A percentile compares a stretch with the other conserved stretches of the same genome.
phyloP scores from a whole-genome alignment of 53 echinoderm and acorn worm species.

The Zoroaster sp. region DNA sequence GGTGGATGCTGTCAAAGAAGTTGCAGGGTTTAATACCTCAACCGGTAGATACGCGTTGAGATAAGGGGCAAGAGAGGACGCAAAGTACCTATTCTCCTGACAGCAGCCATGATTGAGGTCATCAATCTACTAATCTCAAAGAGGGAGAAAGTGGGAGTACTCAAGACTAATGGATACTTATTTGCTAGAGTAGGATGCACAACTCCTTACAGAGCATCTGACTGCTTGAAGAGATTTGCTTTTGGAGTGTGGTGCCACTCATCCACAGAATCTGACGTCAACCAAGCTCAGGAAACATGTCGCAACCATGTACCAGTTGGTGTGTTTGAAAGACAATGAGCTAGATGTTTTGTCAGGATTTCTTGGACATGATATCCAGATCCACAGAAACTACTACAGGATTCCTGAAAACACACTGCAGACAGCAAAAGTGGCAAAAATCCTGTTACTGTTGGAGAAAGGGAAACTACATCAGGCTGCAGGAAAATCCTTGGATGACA shows the following conservation, averaged over 20 bases:
- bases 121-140: neutral
- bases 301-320: slow-evolving; percentile 62
- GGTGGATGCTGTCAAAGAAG: slow-evolving; percentile 46
- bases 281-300: slow-evolving; percentile 69
- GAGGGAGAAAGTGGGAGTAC: slow-evolving; percentile 6
- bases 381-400: slow-evolving; percentile 60
- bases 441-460: slow-evolving; percentile 63
- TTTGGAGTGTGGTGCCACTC: neutral
- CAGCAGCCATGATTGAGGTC: neutral
- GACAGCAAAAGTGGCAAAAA: slow-evolving; percentile 54
- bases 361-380: slow-evolving; percentile 57
- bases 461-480: slow-evolving; percentile 53
- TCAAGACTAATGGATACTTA: neutral
- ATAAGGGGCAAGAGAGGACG: slow-evolving; percentile 63
- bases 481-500: slow-evolving; percentile 58
- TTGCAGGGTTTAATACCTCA: slow-evolving; percentile 42
- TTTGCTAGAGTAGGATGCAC: slow-evolving; percentile 39
- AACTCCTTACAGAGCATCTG: slow-evolving; percentile 45
- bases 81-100: slow-evolving; percentile 60
- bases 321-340: slow-evolving; percentile 66
- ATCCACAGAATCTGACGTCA: slow-evolving; percentile 63
- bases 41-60: slow-evolving; percentile 35
- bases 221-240: slow-evolving; percentile 43
- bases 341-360: slow-evolving; percentile 55
- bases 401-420: slow-evolving; percentile 60